Evolutionary conservation across 2,888 invertebrate species (phyloP).

Genomic region (Yponomeuta cagnagella): DNA sequence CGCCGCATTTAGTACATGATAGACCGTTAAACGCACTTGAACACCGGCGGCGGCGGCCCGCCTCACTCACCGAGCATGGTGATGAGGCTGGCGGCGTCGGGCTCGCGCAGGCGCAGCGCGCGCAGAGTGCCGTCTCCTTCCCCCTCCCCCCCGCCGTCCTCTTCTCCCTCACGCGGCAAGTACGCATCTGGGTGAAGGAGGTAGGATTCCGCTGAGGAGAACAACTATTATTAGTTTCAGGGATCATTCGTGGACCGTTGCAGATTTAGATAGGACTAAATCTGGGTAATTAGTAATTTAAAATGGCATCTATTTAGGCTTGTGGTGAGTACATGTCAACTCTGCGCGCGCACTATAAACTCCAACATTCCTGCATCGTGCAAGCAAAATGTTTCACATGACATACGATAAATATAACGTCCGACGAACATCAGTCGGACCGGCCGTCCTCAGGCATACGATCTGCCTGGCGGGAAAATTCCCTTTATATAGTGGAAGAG

Average conservation of each 20-base stretch:
- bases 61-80: slow-evolving; percentile 76
- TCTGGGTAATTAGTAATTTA: too few species aligned
- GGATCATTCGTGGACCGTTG: background rate
- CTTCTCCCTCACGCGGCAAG: slow-evolving; percentile 29
- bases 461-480: too few species aligned
- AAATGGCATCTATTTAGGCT: too few species aligned
- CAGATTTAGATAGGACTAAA: background rate
- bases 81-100: slow-evolving; percentile 81
- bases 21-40: background rate
- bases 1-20: background rate
- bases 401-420: too few species aligned
- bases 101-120: slow-evolving; percentile 58
- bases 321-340: too few species aligned
- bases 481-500: too few species aligned
- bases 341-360: too few species aligned
- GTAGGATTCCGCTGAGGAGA: slow-evolving; percentile 49
- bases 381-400: too few species aligned
- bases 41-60: too few species aligned
- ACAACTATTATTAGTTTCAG: slow-evolving; percentile 2
- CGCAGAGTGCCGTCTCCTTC: slow-evolving; percentile 24
- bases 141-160: slow-evolving; percentile 41
- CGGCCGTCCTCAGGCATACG: too few species aligned
- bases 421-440: too few species aligned
- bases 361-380: too few species aligned
- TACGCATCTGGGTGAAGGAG: slow-evolving; percentile 90